Evolutionary conservation across 2,888 invertebrate genomes (phyloP).

Genomic region (Phalera bucephala): DNA sequence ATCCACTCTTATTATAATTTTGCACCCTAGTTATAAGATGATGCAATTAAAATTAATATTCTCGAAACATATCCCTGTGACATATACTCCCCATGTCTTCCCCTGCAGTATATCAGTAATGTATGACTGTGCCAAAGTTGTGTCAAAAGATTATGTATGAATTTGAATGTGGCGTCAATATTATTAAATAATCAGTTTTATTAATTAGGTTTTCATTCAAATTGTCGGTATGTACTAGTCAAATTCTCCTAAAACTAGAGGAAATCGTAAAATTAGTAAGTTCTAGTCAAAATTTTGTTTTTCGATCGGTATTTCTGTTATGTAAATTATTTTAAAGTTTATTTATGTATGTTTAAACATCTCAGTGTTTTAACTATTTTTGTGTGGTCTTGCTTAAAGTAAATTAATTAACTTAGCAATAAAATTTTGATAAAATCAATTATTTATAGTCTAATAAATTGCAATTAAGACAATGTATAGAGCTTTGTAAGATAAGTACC

Average conservation of each 20-base stretch:
- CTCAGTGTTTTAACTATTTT: constrained; percentile 55
- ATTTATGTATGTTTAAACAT: constrained; percentile 51
- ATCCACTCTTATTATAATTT: constrained; percentile 71
- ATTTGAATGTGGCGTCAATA: constrained; percentile 42
- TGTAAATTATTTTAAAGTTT: constrained; percentile 38
- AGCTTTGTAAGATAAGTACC: constrained; percentile 80
- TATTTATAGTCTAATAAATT: constrained; percentile 77
- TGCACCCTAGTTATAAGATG: constrained; percentile 73
- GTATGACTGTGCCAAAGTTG: constrained; percentile 77
- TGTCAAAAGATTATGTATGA: constrained; percentile 50
- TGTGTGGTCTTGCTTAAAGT: constrained; percentile 65
- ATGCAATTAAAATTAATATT: constrained; percentile 59
- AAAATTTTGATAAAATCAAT: constrained; percentile 80
- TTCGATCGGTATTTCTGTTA: constrained; percentile 53
- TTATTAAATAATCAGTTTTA: constrained; percentile 35
- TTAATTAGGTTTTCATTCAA: constrained; percentile 44
- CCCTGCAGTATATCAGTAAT: constrained; percentile 75
- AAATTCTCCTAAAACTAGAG: constrained; percentile 68
- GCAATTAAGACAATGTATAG: constrained; percentile 81
- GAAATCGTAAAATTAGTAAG: constrained; percentile 50
- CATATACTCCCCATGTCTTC: constrained; percentile 72
- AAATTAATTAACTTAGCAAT: constrained; percentile 67
- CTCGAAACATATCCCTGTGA: constrained; percentile 71
- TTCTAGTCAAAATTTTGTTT: constrained; percentile 79
- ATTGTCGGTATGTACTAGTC: constrained; percentile 69